Conservation (phyloP, 2,113 vertebrate genomes). For the Astur gentilis region DNA sequence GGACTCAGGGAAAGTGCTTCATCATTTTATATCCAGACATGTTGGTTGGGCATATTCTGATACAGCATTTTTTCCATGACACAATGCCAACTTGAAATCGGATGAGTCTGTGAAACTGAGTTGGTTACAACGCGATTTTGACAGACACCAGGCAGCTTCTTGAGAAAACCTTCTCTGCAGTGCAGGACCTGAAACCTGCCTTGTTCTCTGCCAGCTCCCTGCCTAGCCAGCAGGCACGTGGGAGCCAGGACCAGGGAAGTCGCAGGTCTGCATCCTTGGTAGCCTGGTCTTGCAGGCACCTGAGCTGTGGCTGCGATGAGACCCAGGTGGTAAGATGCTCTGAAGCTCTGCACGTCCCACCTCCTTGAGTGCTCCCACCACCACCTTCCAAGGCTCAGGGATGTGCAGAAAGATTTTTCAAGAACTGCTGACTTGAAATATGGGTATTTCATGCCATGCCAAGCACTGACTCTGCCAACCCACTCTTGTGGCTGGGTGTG, state of each 20-base stretch:
- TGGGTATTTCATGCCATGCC: not conserved
- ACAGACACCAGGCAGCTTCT: not conserved
- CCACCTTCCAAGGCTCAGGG: not conserved
- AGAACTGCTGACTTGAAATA: not conserved
- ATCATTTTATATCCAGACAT: not conserved
- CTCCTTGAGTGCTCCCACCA: not conserved
- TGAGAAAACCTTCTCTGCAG: not conserved
- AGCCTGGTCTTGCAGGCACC: not conserved
- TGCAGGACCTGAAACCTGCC: not conserved
- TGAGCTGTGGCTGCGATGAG: not conserved
- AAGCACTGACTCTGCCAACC: not conserved
- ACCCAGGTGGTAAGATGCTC: not conserved
- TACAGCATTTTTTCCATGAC: not conserved
- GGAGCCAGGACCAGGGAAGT: not conserved
- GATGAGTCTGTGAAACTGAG: not conserved
- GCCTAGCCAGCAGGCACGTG: not conserved
- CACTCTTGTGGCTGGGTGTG: not conserved
- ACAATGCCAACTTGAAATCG: not conserved
- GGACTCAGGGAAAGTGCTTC: not conserved
- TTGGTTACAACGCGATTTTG: not conserved
- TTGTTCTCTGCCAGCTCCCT: not conserved
- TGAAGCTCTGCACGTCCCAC: not conserved
- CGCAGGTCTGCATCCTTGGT: not conserved
- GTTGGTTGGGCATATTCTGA: not conserved
- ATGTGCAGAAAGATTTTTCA: not conserved